Conservation (phyloP, 2,113 vertebrate genomes). For the Ochotona curzoniae region DNA sequence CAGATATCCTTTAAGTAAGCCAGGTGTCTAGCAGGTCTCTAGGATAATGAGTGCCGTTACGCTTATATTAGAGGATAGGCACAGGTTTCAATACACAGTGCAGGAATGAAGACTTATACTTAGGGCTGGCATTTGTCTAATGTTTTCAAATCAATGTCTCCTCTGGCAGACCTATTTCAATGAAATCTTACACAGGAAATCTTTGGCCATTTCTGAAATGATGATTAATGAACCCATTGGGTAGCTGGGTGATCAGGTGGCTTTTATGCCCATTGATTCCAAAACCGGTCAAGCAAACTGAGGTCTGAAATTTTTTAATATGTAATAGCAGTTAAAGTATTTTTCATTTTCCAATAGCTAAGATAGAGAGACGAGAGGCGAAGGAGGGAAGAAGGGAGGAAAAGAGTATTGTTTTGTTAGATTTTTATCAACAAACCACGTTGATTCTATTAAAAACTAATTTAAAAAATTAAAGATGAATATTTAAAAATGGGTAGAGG, state of each 20-base stretch:
- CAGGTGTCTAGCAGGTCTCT: neutral
- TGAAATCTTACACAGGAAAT: neutral
- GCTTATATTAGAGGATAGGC: neutral
- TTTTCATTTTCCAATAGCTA: neutral
- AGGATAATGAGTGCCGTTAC: neutral
- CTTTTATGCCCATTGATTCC: neutral
- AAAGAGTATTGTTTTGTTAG: too few species aligned
- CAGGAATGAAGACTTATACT: neutral
- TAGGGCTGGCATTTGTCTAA: neutral
- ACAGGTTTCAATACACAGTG: neutral
- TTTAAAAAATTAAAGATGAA: neutral
- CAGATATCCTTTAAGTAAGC: neutral
- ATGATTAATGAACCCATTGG: neutral
- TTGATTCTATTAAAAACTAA: too few species aligned
- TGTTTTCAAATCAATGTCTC: neutral
- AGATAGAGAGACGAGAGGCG: too few species aligned
- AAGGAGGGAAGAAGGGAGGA: too few species aligned
- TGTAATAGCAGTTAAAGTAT: neutral
- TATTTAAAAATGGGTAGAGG: conserved; percentile 6
- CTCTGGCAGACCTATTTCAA: neutral
- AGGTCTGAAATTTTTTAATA: neutral
- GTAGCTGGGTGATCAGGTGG: neutral
- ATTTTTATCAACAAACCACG: too few species aligned
- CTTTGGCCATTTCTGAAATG: neutral
- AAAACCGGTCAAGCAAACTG: neutral